phyloP scores from a whole-genome alignment of 2,113 vertebrate species.

The Anthoscopus minutus region DNA sequence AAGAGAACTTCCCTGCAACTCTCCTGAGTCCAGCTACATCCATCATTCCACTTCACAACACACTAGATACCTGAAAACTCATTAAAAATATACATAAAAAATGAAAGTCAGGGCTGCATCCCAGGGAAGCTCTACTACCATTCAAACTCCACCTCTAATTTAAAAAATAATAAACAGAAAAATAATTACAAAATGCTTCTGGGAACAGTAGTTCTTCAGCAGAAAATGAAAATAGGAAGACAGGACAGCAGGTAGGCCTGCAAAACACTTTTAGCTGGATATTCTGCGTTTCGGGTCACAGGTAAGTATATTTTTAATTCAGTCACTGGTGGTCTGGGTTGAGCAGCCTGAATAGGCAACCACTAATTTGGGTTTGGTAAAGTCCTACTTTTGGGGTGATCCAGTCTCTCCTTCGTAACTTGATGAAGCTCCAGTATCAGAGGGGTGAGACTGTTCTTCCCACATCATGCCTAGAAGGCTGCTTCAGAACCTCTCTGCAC shows the following conservation, averaged over 20 bases:
- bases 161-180: not conserved
- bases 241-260: not conserved
- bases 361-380: not conserved
- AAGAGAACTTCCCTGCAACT: not conserved
- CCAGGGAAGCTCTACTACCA: not conserved
- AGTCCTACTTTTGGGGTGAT: not conserved
- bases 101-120: not conserved
- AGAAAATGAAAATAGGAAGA: not conserved
- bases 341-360: not conserved
- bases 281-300: not conserved
- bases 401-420: accelerated
- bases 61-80: not conserved
- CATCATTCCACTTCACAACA: not conserved
- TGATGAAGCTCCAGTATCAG: not conserved
- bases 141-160: not conserved
- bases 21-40: not conserved
- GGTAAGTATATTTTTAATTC: not conserved
- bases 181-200: not conserved
- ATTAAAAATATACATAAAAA: constrained; percentile 16
- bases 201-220: not conserved
- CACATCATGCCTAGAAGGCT: not conserved
- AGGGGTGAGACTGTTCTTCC: not conserved
- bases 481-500: not conserved
- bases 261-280: not conserved
- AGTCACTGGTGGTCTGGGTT: not conserved